Evolutionary conservation across 2,113 vertebrate species (phyloP).

Genomic region (Paralichthys olivaceus): DNA sequence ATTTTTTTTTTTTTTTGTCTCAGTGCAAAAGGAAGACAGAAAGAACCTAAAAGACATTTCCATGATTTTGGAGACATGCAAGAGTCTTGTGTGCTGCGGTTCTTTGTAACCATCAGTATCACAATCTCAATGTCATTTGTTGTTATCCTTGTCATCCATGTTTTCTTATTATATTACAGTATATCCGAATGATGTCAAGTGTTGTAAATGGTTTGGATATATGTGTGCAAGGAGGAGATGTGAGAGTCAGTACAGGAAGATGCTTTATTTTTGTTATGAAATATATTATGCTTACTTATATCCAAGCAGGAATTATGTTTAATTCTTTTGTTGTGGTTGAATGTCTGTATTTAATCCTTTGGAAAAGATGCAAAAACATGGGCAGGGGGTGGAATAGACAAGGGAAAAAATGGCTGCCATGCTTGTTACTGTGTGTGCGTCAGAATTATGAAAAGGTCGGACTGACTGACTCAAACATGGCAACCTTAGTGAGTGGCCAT

Average conservation of each 20-base stretch:
- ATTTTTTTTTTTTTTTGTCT: slow-evolving; percentile 51
- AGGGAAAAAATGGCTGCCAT: background rate
- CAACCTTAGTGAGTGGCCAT: background rate
- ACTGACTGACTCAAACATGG: slow-evolving; percentile 21
- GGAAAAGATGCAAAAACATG: slow-evolving; percentile 61
- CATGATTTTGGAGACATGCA: slow-evolving; percentile 51
- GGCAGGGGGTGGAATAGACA: background rate
- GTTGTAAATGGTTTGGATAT: slow-evolving; percentile 84
- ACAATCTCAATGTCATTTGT: slow-evolving; percentile 81
- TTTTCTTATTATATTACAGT: slow-evolving; percentile 85
- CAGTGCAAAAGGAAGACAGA: slow-evolving; percentile 74
- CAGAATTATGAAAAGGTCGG: slow-evolving; percentile 11
- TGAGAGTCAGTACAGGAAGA: slow-evolving; percentile 83
- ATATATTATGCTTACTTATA: slow-evolving; percentile 91
- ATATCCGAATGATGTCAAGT: slow-evolving; percentile 84
- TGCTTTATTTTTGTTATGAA: slow-evolving; percentile 97
- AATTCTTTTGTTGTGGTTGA: slow-evolving; percentile 88
- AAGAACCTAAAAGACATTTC: slow-evolving; percentile 68
- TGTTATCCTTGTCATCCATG: slow-evolving; percentile 81
- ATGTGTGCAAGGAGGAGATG: slow-evolving; percentile 77
- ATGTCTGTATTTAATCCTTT: slow-evolving; percentile 89
- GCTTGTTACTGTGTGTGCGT: background rate
- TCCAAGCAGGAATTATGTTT: slow-evolving; percentile 88
- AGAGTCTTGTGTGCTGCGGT: slow-evolving; percentile 58
- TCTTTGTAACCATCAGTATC: slow-evolving; percentile 71